Evolutionary conservation across 2,888 invertebrate species (phyloP), one percentile per base, ranked within the genome.

Genomic region (Torymus auratus): DNA sequence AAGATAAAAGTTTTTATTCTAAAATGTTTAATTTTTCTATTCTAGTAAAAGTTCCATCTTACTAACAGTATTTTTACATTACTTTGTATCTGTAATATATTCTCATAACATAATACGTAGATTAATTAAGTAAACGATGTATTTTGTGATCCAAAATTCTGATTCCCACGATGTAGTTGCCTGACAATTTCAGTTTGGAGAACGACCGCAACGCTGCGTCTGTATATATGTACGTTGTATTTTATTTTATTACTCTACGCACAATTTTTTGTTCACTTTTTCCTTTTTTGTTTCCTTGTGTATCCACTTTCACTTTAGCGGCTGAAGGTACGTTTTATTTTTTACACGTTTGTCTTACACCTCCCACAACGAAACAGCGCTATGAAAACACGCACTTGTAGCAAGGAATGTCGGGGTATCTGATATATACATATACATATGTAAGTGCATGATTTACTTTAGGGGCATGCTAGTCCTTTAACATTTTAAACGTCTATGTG

Each of bases 371-470:
- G 50, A 61, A 71, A 28, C 12, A 13, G 53, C 23, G 55, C 52
- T 69, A 15, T 58, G 53, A 75, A 65, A 74, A 56, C 52, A 62
- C 23, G 52, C 10, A 68, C 13, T 41, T 58, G 69, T 74, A 60
- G 17, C 73, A 72, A 67, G 55, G 28, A 81, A 75, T 62, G 7
- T 69, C 11, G 67, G 75, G 82, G 23, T 72, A 50, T 76, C 23
- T 61, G n/a, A 41, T 41, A 41, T 41, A 28, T 28, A 41, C 7
- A 41, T 7, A 7, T 41, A 41, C 7, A 7, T 41, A 76, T 77
- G 62, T 79, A 82, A 73, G 76, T 82, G 82, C 82, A 82, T 82
- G 82, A 69, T 79, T 61, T 79, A 77, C 41, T 78, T 81, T 67
- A 65, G 61, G 81, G 78, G 81, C 78, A 78, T 78, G 81, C 78